Evolutionary conservation across 2,888 invertebrate genomes (phyloP).

Genomic region (Dolomedes plantarius): DNA sequence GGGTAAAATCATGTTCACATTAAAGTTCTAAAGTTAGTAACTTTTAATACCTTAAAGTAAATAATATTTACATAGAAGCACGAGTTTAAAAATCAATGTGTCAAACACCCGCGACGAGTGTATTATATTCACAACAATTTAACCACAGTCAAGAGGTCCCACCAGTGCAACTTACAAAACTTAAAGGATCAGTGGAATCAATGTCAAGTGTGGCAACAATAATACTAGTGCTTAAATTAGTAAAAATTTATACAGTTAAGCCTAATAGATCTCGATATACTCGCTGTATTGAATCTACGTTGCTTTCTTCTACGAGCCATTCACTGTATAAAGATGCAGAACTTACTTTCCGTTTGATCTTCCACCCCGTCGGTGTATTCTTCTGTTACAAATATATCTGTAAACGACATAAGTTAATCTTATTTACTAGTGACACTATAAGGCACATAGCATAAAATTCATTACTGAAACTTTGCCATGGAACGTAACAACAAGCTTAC

Average conservation of each 20-base stretch:
- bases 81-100: too few relatives aligned
- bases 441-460: slow-evolving; percentile 16
- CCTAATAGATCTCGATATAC: slow-evolving; percentile 41
- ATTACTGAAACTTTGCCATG: slow-evolving; percentile 26
- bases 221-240: too few relatives aligned
- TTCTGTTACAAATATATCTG: slow-evolving; percentile 62
- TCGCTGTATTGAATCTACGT: slow-evolving; percentile 48
- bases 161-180: too few relatives aligned
- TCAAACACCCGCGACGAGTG: too few relatives aligned
- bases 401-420: slow-evolving; percentile 36
- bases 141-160: too few relatives aligned
- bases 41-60: too few relatives aligned
- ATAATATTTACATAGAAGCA: too few relatives aligned
- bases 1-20: too few relatives aligned
- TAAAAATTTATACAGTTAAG: slow-evolving; percentile 18
- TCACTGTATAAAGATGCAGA: slow-evolving; percentile 25
- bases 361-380: slow-evolving; percentile 37
- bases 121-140: too few relatives aligned
- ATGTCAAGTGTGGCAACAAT: too few relatives aligned
- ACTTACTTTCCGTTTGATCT: slow-evolving; percentile 54
- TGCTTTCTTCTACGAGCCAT: slow-evolving; percentile 35
- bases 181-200: too few relatives aligned
- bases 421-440: slow-evolving; percentile 19
- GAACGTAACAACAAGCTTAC: slow-evolving; percentile 67
- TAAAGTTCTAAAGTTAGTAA: too few relatives aligned